Percentiles rank a stretch among this genome's conserved stretches.
Conservation (phyloP, 2,888 invertebrate genomes). For the Ennomos erosarius region DNA sequence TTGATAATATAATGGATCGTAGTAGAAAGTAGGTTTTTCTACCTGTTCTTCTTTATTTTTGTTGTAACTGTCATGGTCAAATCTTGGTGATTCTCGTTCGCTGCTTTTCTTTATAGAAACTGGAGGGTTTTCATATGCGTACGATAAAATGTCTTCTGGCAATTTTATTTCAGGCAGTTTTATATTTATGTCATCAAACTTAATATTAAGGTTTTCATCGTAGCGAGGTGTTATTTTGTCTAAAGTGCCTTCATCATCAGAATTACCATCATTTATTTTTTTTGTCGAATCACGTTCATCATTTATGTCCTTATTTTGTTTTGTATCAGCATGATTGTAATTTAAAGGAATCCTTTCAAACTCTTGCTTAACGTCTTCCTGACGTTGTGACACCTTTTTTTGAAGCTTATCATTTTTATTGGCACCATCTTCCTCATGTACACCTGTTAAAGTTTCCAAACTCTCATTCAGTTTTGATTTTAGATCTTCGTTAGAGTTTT, state of each 20-base stretch:
- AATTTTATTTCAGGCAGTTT: constrained; percentile 78
- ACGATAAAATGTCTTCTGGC: constrained; percentile 76
- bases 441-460: constrained; percentile 55
- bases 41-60: constrained; percentile 43
- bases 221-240: constrained; percentile 60
- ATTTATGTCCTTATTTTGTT: constrained; percentile 28
- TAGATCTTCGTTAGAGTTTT: constrained; percentile 43
- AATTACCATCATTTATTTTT: constrained; percentile 41
- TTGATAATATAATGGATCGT: neutral
- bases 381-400: constrained; percentile 38
- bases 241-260: constrained; percentile 54
- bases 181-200: constrained; percentile 72
- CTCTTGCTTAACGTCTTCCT: constrained; percentile 69
- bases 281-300: constrained; percentile 40
- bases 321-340: constrained; percentile 62
- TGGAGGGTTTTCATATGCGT: constrained; percentile 56
- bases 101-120: constrained; percentile 46
- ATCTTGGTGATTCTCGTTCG: constrained; percentile 27
- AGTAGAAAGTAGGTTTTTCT: constrained; percentile 27
- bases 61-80: constrained; percentile 49
- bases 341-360: constrained; percentile 78
- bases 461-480: constrained; percentile 47
- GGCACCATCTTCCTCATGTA: constrained; percentile 42
- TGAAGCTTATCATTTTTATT: constrained; percentile 51
- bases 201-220: constrained; percentile 72